Evolutionary conservation across 2,113 vertebrate species (phyloP).

Genomic region (Gambusia affinis): DNA sequence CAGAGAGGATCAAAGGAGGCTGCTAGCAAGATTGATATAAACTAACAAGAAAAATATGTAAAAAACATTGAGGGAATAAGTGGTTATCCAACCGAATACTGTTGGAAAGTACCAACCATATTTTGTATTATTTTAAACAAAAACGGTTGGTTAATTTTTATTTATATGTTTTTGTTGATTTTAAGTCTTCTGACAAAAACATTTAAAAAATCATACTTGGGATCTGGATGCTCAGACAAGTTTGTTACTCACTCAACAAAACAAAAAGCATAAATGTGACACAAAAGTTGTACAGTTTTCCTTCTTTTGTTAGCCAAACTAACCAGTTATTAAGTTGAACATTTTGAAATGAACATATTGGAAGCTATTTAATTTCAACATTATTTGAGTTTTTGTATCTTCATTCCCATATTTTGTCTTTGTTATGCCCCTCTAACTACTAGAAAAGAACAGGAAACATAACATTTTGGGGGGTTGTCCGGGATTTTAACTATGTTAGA

Average conservation of each 20-base stretch:
- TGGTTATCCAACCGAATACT: neutral
- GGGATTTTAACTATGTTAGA: too few species aligned
- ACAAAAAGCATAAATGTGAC: neutral
- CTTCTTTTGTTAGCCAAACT: neutral
- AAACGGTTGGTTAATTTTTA: too few species aligned
- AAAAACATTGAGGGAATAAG: neutral
- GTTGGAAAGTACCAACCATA: too few species aligned
- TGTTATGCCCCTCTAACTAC: too few species aligned
- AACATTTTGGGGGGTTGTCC: neutral
- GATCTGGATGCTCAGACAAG: neutral
- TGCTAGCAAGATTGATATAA: neutral
- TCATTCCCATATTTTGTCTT: too few species aligned
- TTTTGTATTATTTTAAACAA: too few species aligned
- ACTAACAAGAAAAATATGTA: neutral
- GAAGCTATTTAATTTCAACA: neutral
- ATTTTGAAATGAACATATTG: neutral
- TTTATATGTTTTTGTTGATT: too few species aligned
- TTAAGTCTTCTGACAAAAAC: neutral
- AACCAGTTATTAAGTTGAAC: neutral
- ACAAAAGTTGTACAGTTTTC: neutral
- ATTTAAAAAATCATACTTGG: neutral
- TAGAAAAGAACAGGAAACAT: neutral
- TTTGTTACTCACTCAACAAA: neutral
- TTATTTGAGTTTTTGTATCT: neutral
- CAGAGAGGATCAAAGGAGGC: neutral